Conservation (phyloP, 2,113 vertebrate genomes). For the Brachirus orientalis region DNA sequence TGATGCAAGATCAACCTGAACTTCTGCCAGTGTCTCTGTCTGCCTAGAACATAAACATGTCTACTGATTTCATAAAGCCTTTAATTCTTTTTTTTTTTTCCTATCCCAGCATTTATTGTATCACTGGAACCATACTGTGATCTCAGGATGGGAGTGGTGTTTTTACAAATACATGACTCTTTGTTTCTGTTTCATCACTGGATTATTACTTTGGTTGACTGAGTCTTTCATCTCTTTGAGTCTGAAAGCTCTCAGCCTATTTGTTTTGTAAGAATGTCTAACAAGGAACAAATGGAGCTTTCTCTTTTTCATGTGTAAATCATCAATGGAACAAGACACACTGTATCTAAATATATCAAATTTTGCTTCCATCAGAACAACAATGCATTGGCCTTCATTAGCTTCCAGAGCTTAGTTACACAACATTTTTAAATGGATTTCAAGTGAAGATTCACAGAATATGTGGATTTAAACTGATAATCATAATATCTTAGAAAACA, state of each 20-base stretch:
- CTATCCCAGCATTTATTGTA: slow-evolving; percentile 49
- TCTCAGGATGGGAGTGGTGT: slow-evolving; percentile 37
- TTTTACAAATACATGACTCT: slow-evolving; percentile 25
- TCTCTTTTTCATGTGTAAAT: slow-evolving; percentile 10
- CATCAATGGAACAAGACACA: slow-evolving; percentile 8
- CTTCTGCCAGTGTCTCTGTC: slow-evolving; percentile 22
- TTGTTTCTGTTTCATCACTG: slow-evolving; percentile 57
- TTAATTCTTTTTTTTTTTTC: neutral
- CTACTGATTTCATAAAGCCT: slow-evolving; percentile 27
- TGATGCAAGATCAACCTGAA: neutral
- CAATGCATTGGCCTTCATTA: neutral
- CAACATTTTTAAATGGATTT: neutral
- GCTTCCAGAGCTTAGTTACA: neutral
- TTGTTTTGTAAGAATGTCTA: slow-evolving; percentile 43
- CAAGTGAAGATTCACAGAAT: neutral
- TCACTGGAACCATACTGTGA: slow-evolving; percentile 40
- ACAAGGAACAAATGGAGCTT: slow-evolving; percentile 14
- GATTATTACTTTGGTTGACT: slow-evolving; percentile 50
- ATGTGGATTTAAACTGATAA: too few species aligned
- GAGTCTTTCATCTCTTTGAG: slow-evolving; percentile 66
- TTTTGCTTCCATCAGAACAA: neutral
- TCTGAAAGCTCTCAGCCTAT: slow-evolving; percentile 23
- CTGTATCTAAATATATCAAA: neutral
- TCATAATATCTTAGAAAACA: too few species aligned
- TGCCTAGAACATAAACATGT: slow-evolving; percentile 34